Base-by-base conservation (phyloP, 2,113 vertebrate genomes). In the Dipodomys spectabilis region DNA sequence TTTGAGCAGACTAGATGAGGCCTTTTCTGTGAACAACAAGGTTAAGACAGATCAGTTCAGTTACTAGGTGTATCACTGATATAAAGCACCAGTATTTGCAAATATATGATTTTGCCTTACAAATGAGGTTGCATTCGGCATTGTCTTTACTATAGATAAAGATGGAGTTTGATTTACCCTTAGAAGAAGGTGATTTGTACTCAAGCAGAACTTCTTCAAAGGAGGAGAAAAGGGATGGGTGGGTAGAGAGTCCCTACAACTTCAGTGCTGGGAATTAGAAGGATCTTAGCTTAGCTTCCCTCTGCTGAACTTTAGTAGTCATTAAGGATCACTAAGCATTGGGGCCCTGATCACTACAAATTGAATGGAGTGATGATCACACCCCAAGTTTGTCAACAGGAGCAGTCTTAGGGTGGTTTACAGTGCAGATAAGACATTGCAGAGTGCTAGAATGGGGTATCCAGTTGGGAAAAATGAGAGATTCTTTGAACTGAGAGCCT, bases 121-220 rank as follows among this genome's bases (percentile, higher is more conserved):
- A 27, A 89, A 77, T 3, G 0, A 90, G 18, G 32, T 75, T 86
- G 72, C 80, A 74, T 28, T 91, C 39, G n/a, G 23, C 32, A 67
- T 90, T 65, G 86, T 83, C 35, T 15, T 80, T 86, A 39, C 77
- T 88, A 67, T 44, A 81, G 84, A 81, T 81, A 82, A 83, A 28
- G n/a, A 1, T 64, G 2, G 68, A 83, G n/a, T 32, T 77, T 75
- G 73, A 85, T 30, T 64, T 84, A 16, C 64, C 45, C 19, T 13
- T 62, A 88, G 69, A 88, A 69, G 68, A 74, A 88, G 27, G 23
- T 68, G 12, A 44, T 23, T 94, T 85, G 92, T 39, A 11, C 68
- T 80, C 64, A 3, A 30, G n/a, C 7, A 27, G 65, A 25, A 13
- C 16, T 93, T 93, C 49, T 92, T 35, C 79, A 62, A 67, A 45